Percentiles rank a stretch among this genome's conserved stretches.
Conservation (phyloP, 53 echinoderm and acorn worm genomes). For the Luidia sarsii region DNA sequence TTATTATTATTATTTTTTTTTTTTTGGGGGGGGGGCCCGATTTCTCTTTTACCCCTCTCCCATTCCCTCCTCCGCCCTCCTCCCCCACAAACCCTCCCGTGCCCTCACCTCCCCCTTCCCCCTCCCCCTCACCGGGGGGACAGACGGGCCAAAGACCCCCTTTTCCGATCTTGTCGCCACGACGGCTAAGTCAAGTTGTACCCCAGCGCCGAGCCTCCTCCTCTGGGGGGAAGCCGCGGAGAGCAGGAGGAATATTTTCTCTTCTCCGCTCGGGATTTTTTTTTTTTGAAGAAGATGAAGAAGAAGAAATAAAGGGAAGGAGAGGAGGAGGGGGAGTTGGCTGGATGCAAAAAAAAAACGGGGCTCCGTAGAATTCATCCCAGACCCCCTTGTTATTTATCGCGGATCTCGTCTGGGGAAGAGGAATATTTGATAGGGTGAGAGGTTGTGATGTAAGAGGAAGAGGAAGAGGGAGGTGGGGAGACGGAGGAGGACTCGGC, state of each 20-base stretch:
- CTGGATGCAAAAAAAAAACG: too few relatives aligned
- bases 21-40: too few relatives aligned
- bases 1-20: too few relatives aligned
- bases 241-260: conserved; percentile 51
- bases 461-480: too few relatives aligned
- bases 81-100: too few relatives aligned
- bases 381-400: conserved; percentile 10
- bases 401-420: neutral
- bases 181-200: conserved; percentile 25
- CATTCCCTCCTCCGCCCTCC: too few relatives aligned
- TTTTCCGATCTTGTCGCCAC: conserved; percentile 52
- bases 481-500: too few relatives aligned
- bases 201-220: conserved; percentile 20
- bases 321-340: neutral
- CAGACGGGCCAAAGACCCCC: neutral
- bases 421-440: too few relatives aligned
- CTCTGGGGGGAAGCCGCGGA: conserved; percentile 23
- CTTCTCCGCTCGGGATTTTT: conserved; percentile 33
- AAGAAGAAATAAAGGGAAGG: neutral
- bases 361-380: neutral
- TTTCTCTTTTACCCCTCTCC: too few relatives aligned
- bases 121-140: neutral
- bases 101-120: neutral
- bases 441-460: too few relatives aligned
- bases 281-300: conserved; percentile 1